A percentile compares a stretch with the other conserved stretches of the same genome.
Conservation (phyloP, 2,888 invertebrate genomes). For the Hypena proboscidalis region DNA sequence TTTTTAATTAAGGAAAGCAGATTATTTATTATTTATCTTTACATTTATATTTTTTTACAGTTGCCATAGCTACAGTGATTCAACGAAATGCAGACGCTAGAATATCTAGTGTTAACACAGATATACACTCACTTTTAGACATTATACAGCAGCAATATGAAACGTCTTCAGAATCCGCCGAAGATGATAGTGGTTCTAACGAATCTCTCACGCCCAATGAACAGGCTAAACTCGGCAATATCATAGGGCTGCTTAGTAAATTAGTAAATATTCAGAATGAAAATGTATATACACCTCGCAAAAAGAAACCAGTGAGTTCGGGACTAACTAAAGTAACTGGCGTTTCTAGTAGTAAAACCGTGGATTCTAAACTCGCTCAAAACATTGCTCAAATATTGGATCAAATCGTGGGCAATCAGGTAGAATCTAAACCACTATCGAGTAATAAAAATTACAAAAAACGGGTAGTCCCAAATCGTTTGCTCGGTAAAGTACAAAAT, state of each 20-base stretch:
- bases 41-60: no score
- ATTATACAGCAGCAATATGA: slow-evolving; percentile 16
- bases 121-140: slow-evolving; percentile 20
- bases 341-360: slow-evolving; percentile 8
- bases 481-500: slow-evolving; percentile 13
- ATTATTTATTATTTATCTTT: no score
- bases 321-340: background rate
- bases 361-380: background rate
- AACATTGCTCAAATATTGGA: slow-evolving; percentile 13
- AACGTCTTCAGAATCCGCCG: slow-evolving; percentile 14
- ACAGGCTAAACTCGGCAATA: no score
- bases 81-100: slow-evolving; percentile 13
- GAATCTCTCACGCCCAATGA: no score
- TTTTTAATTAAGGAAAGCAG: no score
- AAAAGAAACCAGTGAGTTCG: no score
- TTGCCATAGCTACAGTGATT: slow-evolving; percentile 12
- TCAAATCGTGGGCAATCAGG: slow-evolving; percentile 13
- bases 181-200: slow-evolving; percentile 20
- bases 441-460: slow-evolving; percentile 3
- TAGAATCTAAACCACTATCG: slow-evolving; percentile 4
- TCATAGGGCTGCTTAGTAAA: no score
- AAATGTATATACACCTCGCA: no score
- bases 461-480: slow-evolving; percentile 17
- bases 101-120: slow-evolving; percentile 5
- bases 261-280: no score